A percentile compares a stretch with the other conserved stretches of the same genome.
These are phyloP conservation scores for Vandiemenella viatica DNA, from an alignment of 2,888 invertebrate genomes.

Conservation along the genomic window DNA sequence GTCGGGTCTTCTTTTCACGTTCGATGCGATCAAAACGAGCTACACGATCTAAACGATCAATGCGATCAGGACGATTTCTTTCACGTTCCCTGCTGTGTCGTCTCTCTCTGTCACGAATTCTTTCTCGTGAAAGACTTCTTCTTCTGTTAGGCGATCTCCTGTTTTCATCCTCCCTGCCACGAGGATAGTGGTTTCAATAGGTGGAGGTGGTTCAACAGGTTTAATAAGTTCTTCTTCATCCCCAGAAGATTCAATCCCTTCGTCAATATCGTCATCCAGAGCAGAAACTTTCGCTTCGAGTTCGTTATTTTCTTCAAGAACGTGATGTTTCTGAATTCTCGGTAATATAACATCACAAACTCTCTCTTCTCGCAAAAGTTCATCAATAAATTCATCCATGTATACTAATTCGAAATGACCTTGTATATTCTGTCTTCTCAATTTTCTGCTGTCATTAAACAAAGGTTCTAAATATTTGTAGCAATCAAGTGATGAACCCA, in stretches of 20 bases:
- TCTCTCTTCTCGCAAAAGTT: slow-evolving; percentile 80
- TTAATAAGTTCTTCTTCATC: slow-evolving; percentile 34
- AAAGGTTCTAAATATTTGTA: slow-evolving; percentile 97
- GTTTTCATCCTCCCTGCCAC: slow-evolving; percentile 29
- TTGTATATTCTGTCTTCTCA: slow-evolving; percentile 72
- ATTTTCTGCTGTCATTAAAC: slow-evolving; percentile 91
- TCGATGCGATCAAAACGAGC: slow-evolving; percentile 27
- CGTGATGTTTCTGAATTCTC: slow-evolving; percentile 75
- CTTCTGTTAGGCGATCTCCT: slow-evolving; percentile 17
- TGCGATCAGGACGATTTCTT: no score
- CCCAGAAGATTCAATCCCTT: slow-evolving; percentile 59
- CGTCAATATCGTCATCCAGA: slow-evolving; percentile 79
- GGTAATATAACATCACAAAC: slow-evolving; percentile 93
- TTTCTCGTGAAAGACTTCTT: slow-evolving; percentile 22
- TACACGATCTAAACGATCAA: no score
- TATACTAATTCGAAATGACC: slow-evolving; percentile 83
- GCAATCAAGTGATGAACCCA: slow-evolving; percentile 87
- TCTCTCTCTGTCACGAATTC: slow-evolving; percentile 30
- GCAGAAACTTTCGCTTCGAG: slow-evolving; percentile 60
- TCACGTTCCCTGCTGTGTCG: slow-evolving; percentile 30
- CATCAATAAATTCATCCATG: slow-evolving; percentile 97
- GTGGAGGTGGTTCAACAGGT: slow-evolving; percentile 19
- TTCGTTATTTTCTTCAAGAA: slow-evolving; percentile 90
- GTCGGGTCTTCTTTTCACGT: neutral
- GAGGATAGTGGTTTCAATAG: slow-evolving; percentile 25